These are phyloP conservation scores for Auanema freiburgensis DNA, from an alignment of 2,888 invertebrate species.

Conservation along the genomic window DNA sequence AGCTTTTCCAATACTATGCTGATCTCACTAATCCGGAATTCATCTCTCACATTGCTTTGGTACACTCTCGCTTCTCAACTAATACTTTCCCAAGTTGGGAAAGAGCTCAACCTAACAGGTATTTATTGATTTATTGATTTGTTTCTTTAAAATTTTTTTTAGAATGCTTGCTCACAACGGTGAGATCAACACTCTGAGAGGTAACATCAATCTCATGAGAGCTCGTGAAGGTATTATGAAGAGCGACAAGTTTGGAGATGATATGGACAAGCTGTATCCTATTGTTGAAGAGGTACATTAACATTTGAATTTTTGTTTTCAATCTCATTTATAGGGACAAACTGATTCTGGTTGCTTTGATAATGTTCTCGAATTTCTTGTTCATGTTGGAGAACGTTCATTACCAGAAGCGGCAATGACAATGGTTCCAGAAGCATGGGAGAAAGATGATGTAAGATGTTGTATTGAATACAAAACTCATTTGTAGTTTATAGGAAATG, in stretches of 20 bases:
- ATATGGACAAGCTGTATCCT: constrained; percentile 82
- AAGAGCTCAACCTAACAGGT: constrained; percentile 94
- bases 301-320: neutral
- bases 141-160: constrained; percentile 47
- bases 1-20: constrained; percentile 79
- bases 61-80: constrained; percentile 97
- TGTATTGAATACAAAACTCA: constrained; percentile 8
- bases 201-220: constrained; percentile 97
- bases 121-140: constrained; percentile 20
- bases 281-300: constrained; percentile 76
- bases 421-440: constrained; percentile 75
- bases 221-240: constrained; percentile 75
- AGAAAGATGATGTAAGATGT: constrained; percentile 59
- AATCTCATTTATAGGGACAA: constrained; percentile 71
- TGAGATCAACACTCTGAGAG: constrained; percentile 96
- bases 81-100: constrained; percentile 99
- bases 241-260: constrained; percentile 75
- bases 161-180: constrained; percentile 95
- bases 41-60: constrained; percentile 90
- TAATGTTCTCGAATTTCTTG: constrained; percentile 94
- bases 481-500: constrained; percentile 71
- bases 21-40: constrained; percentile 74
- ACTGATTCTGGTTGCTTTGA: constrained; percentile 97
- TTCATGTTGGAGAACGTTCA: constrained; percentile 85
- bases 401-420: constrained; percentile 97